Percentiles rank a stretch among this genome's conserved stretches.
Evolutionary conservation across 2,888 invertebrate genomes (phyloP).

Genomic region (Sinohyriopsis cumingii): DNA sequence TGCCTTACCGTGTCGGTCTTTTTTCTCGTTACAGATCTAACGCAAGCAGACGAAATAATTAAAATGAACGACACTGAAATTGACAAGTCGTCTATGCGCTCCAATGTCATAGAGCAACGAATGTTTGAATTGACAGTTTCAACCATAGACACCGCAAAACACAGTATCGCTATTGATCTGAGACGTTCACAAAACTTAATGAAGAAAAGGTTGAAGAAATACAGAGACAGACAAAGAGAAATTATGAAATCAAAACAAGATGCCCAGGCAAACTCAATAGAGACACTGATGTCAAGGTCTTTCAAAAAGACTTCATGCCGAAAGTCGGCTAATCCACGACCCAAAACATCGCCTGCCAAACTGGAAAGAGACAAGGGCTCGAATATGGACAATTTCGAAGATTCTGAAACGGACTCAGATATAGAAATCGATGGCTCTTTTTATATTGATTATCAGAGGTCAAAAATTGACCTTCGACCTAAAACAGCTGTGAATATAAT

Average conservation of each 20-base stretch:
- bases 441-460: constrained; percentile 38
- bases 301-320: not conserved
- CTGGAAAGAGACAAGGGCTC: not conserved
- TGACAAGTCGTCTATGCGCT: constrained; percentile 29
- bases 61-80: constrained; percentile 24
- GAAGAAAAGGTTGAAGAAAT: constrained; percentile 32
- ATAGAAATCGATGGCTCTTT: constrained; percentile 34
- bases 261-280: constrained; percentile 26
- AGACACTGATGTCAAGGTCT: constrained; percentile 27
- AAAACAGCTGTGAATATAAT: constrained; percentile 35
- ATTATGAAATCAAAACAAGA: constrained; percentile 24
- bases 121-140: constrained; percentile 32
- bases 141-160: constrained; percentile 32
- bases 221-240: constrained; percentile 35
- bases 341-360: constrained; percentile 20
- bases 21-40: too few relatives aligned
- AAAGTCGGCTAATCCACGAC: constrained; percentile 8
- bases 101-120: constrained; percentile 35
- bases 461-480: constrained; percentile 35
- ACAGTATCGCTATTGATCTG: constrained; percentile 32
- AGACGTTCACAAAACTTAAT: constrained; percentile 34
- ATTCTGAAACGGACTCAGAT: constrained; percentile 27
- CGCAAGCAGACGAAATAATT: not conserved
- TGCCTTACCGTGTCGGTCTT: too few relatives aligned
- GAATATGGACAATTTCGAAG: not conserved